Percentiles rank a stretch among this genome's conserved stretches.
phyloP scores from a whole-genome alignment of 2,797 vertebrate species.

The Sebastes itinus region DNA sequence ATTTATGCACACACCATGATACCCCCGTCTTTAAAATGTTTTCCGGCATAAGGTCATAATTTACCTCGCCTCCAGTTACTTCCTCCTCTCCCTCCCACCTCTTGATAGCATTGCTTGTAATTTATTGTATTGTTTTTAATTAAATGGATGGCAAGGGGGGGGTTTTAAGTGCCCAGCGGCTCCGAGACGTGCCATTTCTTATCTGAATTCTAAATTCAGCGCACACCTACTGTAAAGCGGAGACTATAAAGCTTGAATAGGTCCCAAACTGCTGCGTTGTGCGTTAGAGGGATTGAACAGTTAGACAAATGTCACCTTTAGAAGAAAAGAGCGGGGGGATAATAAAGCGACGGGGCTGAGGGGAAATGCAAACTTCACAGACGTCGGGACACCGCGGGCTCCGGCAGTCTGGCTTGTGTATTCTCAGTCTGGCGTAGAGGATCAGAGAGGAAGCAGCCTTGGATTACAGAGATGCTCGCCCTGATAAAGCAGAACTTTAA shows the following conservation, averaged over 20 bases:
- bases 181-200: slow-evolving; percentile 73
- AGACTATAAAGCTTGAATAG: slow-evolving; percentile 62
- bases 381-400: slow-evolving; percentile 13
- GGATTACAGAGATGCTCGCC: slow-evolving; percentile 57
- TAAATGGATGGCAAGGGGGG: slow-evolving; percentile 76
- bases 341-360: slow-evolving; percentile 40
- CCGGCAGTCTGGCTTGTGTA: slow-evolving; percentile 15
- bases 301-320: slow-evolving; percentile 70
- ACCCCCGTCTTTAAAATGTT: slow-evolving; percentile 58
- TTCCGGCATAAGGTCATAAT: slow-evolving; percentile 75
- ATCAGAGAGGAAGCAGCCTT: slow-evolving; percentile 56
- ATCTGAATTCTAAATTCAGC: slow-evolving; percentile 68
- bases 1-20: slow-evolving; percentile 66
- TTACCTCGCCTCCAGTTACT: slow-evolving; percentile 68
- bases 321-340: slow-evolving; percentile 27
- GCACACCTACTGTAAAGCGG: slow-evolving; percentile 57
- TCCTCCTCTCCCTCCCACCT: slow-evolving; percentile 42
- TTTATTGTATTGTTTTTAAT: slow-evolving; percentile 85
- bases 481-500: slow-evolving; percentile 54
- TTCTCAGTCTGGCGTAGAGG: slow-evolving; percentile 47
- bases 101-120: slow-evolving; percentile 74
- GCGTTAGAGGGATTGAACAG: slow-evolving; percentile 59
- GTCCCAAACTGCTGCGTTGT: slow-evolving; percentile 63
- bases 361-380: slow-evolving; percentile 39
- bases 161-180: slow-evolving; percentile 68